These are phyloP conservation scores for Napeogenes sylphis DNA, from an alignment of 2,888 invertebrate species.

Conservation along the genomic window DNA sequence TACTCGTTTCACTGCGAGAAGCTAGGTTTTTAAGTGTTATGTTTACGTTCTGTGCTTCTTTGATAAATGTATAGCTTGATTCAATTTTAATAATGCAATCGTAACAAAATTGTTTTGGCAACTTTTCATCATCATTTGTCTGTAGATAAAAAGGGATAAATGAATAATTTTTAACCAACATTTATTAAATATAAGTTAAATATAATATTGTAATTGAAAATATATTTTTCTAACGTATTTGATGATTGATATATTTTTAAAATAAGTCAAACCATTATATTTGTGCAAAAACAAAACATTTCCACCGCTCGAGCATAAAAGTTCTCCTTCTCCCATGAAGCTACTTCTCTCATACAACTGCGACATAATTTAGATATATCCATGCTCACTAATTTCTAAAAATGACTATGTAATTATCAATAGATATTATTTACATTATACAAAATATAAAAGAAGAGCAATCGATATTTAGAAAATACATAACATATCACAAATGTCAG, in stretches of 20 bases:
- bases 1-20: constrained; percentile 47
- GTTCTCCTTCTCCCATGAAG: constrained; percentile 55
- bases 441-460: no score
- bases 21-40: constrained; percentile 55
- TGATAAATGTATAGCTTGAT: constrained; percentile 68
- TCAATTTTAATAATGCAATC: constrained; percentile 70
- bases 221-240: no score
- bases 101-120: constrained; percentile 73
- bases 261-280: constrained; percentile 46
- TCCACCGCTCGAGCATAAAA: constrained; percentile 48
- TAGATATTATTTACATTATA: no score
- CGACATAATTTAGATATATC: constrained; percentile 56
- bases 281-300: constrained; percentile 67
- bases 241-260: neutral
- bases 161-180: neutral
- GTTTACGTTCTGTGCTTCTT: constrained; percentile 60
- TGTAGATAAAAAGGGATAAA: constrained; percentile 32
- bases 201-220: no score
- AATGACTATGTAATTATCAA: no score
- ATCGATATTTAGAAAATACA: no score
- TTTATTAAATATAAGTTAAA: constrained; percentile 1
- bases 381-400: constrained; percentile 39
- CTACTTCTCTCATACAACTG: constrained; percentile 66
- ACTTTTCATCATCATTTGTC: constrained; percentile 57
- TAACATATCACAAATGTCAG: no score